Evolutionary conservation across 2,797 vertebrate genomes (phyloP).

Genomic region (Macroramphosus scolopax): DNA sequence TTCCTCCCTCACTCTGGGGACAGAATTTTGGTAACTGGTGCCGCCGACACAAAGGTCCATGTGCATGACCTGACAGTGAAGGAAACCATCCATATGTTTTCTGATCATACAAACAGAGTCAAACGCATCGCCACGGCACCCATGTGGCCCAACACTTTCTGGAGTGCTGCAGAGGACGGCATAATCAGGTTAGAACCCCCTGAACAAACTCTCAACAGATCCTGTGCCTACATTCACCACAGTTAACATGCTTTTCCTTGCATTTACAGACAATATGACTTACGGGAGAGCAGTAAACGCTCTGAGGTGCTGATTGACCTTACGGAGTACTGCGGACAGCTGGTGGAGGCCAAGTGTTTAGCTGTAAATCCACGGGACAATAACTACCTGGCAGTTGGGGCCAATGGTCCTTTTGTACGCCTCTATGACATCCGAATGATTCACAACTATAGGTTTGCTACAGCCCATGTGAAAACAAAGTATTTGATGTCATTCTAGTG

Average conservation of each 20-base stretch:
- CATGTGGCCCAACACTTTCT: conserved; percentile 99
- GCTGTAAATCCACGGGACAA: conserved; percentile 96
- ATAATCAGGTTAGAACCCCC: conserved; percentile 83
- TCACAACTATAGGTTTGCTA: conserved; percentile 90
- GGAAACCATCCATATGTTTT: conserved; percentile 99
- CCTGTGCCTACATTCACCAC: neutral
- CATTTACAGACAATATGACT: conserved; percentile 89
- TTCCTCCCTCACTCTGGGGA: conserved; percentile 96
- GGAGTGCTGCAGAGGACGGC: conserved; percentile 97
- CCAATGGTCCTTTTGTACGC: conserved; percentile 94
- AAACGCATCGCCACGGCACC: conserved; percentile 96
- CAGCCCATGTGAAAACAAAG: neutral
- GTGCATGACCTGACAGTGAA: conserved; percentile 95
- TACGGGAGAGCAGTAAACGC: conserved; percentile 94
- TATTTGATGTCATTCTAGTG: too few species aligned
- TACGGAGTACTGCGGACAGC: conserved; percentile 95
- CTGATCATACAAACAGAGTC: conserved; percentile 96
- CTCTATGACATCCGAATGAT: conserved; percentile 99
- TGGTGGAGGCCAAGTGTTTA: conserved; percentile 97
- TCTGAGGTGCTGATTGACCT: conserved; percentile 96
- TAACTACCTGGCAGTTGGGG: conserved; percentile 94
- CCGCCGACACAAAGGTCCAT: conserved; percentile 97
- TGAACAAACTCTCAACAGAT: neutral
- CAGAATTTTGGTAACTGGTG: conserved; percentile 93
- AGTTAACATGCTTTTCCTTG: neutral